A percentile compares a stretch with the other conserved stretches of the same genome.
Evolutionary conservation across 2,888 invertebrate genomes (phyloP).

Genomic region (Eupelmus urozonus): DNA sequence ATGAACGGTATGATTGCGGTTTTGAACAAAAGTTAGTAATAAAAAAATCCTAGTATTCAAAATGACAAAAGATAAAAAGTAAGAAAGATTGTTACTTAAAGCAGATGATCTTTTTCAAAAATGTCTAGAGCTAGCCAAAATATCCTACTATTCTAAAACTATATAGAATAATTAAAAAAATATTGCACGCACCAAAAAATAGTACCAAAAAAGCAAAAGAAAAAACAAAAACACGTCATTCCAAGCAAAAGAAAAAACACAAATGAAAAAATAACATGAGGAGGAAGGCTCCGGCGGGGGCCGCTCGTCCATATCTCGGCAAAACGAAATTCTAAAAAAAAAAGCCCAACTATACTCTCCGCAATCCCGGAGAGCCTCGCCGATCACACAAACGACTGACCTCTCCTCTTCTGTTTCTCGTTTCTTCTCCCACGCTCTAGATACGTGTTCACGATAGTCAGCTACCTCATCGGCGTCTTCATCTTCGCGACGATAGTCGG

Average conservation of each 20-base stretch:
- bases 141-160: neutral
- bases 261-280: conserved; percentile 59
- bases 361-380: neutral
- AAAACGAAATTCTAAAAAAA: conserved; percentile 19
- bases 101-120: neutral
- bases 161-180: too few species aligned
- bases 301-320: conserved; percentile 72
- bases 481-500: conserved; percentile 98
- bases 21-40: neutral
- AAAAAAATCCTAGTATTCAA: neutral
- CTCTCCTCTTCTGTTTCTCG: too few species aligned
- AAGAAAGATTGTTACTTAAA: too few species aligned
- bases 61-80: neutral
- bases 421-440: conserved; percentile 81
- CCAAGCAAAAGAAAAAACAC: conserved; percentile 22
- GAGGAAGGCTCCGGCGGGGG: conserved; percentile 76
- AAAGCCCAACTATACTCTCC: neutral
- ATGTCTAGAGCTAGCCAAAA: too few species aligned
- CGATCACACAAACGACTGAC: conserved; percentile 68
- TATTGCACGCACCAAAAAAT: too few species aligned
- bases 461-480: conserved; percentile 97
- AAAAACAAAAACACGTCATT: conserved; percentile 23
- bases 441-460: conserved; percentile 97
- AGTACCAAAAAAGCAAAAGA: conserved; percentile 8
- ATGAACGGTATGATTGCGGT: neutral